Evolutionary conservation across 2,888 invertebrate species (phyloP).

Genomic region (Drosophila borborema): DNA sequence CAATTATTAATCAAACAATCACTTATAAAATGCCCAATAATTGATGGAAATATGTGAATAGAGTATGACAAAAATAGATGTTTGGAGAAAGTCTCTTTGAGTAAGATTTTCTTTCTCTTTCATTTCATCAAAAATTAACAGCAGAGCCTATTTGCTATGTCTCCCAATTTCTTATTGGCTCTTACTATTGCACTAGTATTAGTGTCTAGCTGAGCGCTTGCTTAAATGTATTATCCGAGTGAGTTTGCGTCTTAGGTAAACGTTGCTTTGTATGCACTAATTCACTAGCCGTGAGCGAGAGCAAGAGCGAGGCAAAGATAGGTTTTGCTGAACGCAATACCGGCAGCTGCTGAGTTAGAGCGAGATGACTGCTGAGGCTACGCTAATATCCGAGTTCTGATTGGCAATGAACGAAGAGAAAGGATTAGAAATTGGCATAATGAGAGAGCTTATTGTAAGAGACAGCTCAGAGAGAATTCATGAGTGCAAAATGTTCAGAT

Average conservation of each 20-base stretch:
- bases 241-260: conserved; percentile 1
- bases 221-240: background rate
- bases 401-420: background rate
- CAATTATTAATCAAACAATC: background rate
- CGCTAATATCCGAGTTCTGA: background rate
- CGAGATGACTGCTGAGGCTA: background rate
- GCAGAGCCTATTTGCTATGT: no score
- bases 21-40: background rate
- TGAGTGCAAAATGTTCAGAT: no score
- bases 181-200: background rate
- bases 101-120: no score
- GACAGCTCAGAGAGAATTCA: no score
- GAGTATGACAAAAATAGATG: no score
- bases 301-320: background rate
- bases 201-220: background rate
- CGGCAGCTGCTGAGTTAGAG: background rate
- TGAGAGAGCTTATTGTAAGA: background rate
- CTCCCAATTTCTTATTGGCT: background rate
- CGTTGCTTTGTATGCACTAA: background rate
- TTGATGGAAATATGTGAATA: no score
- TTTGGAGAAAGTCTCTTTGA: no score
- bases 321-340: background rate
- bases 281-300: background rate
- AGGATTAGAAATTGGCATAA: background rate
- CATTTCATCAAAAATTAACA: no score